These are phyloP conservation scores for Allobates femoralis DNA, from an alignment of 2,797 vertebrate species.

Conservation along the genomic window DNA sequence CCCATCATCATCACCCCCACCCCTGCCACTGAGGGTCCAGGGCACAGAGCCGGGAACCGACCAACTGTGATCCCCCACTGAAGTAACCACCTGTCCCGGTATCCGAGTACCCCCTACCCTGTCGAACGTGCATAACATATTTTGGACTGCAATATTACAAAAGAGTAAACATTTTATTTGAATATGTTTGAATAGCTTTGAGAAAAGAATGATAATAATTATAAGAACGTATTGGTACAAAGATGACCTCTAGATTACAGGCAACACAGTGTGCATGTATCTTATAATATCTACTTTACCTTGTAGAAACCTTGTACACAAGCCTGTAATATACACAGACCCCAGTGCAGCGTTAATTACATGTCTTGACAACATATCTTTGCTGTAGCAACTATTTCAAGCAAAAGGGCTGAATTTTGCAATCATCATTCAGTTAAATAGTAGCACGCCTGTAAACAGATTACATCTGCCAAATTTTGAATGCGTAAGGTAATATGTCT, in stretches of 20 bases:
- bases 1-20: too few relatives aligned
- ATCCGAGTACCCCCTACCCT: too few relatives aligned
- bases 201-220: too few relatives aligned
- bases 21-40: too few relatives aligned
- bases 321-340: not conserved
- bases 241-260: not conserved
- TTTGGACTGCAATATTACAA: too few relatives aligned
- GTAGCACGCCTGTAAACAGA: constrained; percentile 21
- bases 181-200: too few relatives aligned
- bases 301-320: not conserved
- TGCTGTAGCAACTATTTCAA: constrained; percentile 19
- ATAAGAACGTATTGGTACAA: not conserved
- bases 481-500: constrained; percentile 7
- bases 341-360: not conserved
- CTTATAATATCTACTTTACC: not conserved
- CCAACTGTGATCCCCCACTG: too few relatives aligned
- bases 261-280: not conserved
- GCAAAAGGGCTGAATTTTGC: constrained; percentile 19
- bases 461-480: constrained; percentile 10
- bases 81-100: too few relatives aligned
- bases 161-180: too few relatives aligned
- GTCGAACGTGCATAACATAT: too few relatives aligned
- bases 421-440: constrained; percentile 12
- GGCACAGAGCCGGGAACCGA: too few relatives aligned
- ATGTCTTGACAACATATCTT: not conserved